phyloP scores from a whole-genome alignment of 1,140 invertebrate species.

The Drosophila parvula region DNA sequence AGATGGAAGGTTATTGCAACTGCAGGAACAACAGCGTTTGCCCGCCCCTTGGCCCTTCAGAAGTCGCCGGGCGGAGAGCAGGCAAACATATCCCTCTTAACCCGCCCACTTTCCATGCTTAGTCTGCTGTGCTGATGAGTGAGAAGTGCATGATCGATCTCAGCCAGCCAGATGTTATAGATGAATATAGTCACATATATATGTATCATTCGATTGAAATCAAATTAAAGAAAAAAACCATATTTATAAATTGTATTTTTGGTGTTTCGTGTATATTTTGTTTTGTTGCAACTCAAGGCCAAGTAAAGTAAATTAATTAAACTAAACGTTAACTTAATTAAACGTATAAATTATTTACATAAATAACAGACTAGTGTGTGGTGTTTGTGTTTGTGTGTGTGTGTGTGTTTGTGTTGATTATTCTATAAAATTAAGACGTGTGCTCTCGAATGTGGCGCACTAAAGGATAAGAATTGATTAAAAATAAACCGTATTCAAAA shows the following conservation, averaged over 20 bases:
- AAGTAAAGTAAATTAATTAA: slow-evolving; percentile 73
- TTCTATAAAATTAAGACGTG: slow-evolving; percentile 61
- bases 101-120: slow-evolving; percentile 80
- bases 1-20: slow-evolving; percentile 19
- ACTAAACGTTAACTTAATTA: slow-evolving; percentile 79
- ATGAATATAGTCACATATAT: background rate
- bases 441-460: slow-evolving; percentile 47
- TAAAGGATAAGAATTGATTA: slow-evolving; percentile 55
- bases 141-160: slow-evolving; percentile 61
- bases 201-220: slow-evolving; percentile 12
- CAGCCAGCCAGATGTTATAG: slow-evolving; percentile 26
- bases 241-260: slow-evolving; percentile 55
- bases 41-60: slow-evolving; percentile 35
- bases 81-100: slow-evolving; percentile 83
- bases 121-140: slow-evolving; percentile 57
- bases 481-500: slow-evolving; percentile 63
- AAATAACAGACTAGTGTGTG: slow-evolving; percentile 80
- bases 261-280: slow-evolving; percentile 57
- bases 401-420: slow-evolving; percentile 42
- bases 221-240: slow-evolving; percentile 40
- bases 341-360: slow-evolving; percentile 75
- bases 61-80: slow-evolving; percentile 38
- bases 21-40: slow-evolving; percentile 63
- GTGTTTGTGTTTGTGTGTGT: slow-evolving; percentile 55
- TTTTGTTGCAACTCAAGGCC: slow-evolving; percentile 79